phyloP scores from a whole-genome alignment of 92 coral and sea anemone species.

The Anthopleura xanthogrammica region DNA sequence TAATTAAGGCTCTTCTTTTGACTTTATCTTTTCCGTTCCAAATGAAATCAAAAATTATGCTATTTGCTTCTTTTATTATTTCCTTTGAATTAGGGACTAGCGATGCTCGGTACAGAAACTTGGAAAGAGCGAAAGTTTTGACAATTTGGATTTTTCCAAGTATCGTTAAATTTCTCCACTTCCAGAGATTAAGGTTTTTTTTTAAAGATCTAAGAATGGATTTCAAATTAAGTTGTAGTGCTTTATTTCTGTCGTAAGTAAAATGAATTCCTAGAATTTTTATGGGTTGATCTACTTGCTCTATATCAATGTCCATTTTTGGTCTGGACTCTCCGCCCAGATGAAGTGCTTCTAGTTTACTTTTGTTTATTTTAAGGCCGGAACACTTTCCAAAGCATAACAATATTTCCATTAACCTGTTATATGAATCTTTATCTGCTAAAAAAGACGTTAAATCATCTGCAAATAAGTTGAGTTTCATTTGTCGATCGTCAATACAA shows the following conservation, averaged over 20 bases:
- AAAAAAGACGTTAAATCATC: no score
- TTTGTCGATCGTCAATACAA: background rate
- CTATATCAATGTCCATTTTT: background rate
- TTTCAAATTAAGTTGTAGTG: background rate
- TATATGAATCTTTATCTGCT: no score
- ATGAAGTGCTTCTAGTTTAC: no score
- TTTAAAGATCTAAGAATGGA: background rate
- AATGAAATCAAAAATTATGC: no score
- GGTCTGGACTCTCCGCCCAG: background rate
- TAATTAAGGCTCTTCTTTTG: no score
- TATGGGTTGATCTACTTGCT: background rate
- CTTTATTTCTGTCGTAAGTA: background rate
- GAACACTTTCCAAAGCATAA: no score
- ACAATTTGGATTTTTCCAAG: slow-evolving; percentile 6
- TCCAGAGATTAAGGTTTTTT: background rate
- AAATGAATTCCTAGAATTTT: background rate
- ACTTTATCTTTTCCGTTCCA: no score
- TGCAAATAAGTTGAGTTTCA: background rate
- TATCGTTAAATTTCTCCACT: slow-evolving; percentile 15
- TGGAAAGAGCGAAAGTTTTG: slow-evolving; percentile 10
- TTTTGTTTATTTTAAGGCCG: no score
- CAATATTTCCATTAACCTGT: no score
- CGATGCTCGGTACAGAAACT: slow-evolving; percentile 17
- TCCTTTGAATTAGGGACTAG: background rate
- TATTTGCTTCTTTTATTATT: background rate